Conservation (phyloP, 2,113 vertebrate species). For the Zootoca vivipara region DNA sequence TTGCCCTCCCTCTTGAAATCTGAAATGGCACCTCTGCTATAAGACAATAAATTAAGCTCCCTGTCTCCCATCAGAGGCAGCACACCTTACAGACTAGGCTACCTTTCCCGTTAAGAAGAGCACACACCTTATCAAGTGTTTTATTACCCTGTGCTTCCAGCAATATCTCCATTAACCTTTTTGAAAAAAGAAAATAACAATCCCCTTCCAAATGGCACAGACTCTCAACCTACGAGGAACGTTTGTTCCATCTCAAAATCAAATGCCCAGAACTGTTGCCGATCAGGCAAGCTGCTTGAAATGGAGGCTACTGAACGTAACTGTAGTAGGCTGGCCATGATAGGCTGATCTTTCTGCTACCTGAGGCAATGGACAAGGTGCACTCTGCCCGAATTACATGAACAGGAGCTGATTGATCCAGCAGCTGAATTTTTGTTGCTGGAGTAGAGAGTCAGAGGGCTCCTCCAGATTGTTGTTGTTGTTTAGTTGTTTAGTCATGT, state of each 20-base stretch:
- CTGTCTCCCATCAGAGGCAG: slow-evolving; percentile 53
- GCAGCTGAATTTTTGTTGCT: too few species aligned
- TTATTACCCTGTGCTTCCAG: slow-evolving; percentile 10
- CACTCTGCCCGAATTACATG: too few species aligned
- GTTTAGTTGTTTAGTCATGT: too few species aligned
- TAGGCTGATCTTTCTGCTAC: too few species aligned
- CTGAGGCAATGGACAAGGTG: too few species aligned
- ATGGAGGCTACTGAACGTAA: not conserved
- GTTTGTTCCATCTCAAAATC: not conserved
- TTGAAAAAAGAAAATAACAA: slow-evolving; percentile 16
- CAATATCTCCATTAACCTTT: slow-evolving; percentile 33
- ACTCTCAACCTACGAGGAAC: slow-evolving; percentile 7
- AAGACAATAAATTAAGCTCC: slow-evolving; percentile 22
- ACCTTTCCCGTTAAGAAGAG: slow-evolving; percentile 45
- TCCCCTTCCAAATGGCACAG: not conserved
- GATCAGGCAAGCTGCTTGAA: not conserved
- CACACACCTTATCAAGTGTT: not conserved
- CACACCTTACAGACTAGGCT: slow-evolving; percentile 39
- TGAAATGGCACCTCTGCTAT: slow-evolving; percentile 5
- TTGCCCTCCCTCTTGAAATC: slow-evolving; percentile 3
- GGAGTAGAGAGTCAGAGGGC: too few species aligned
- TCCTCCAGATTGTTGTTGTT: too few species aligned
- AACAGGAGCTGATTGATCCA: too few species aligned
- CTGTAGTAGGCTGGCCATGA: too few species aligned
- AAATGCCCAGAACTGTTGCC: not conserved